These are phyloP conservation scores for Trematocara variabile DNA, from an alignment of 2,113 vertebrate genomes.

Conservation along the genomic window DNA sequence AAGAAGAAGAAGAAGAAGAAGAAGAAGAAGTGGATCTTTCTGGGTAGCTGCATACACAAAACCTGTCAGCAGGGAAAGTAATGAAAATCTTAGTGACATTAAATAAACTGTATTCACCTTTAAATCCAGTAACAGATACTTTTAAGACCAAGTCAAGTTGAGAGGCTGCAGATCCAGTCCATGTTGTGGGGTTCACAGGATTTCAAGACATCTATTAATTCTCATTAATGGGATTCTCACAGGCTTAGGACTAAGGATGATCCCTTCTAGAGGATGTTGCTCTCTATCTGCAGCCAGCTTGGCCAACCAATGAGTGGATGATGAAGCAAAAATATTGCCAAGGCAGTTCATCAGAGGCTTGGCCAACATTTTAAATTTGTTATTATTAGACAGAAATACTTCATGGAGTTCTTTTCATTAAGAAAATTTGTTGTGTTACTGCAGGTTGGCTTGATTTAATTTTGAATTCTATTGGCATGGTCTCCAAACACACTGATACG, in stretches of 20 bases:
- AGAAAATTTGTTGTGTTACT: slow-evolving; percentile 26
- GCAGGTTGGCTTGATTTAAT: slow-evolving; percentile 12
- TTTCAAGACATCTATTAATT: slow-evolving; percentile 55
- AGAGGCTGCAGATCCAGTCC: slow-evolving; percentile 34
- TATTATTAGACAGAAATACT: slow-evolving; percentile 34
- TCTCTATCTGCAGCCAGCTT: slow-evolving; percentile 22
- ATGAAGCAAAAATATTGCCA: slow-evolving; percentile 45
- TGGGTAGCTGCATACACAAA: background rate
- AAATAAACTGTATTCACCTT: slow-evolving; percentile 7
- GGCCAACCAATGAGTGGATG: slow-evolving; percentile 27
- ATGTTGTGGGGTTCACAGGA: slow-evolving; percentile 22
- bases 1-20: background rate
- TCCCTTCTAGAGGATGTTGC: slow-evolving; percentile 5
- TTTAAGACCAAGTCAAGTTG: slow-evolving; percentile 27
- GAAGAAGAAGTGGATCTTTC: background rate
- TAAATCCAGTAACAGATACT: slow-evolving; percentile 29
- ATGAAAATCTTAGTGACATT: background rate
- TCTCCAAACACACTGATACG: background rate
- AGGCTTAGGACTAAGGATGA: slow-evolving; percentile 39
- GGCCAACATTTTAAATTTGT: slow-evolving; percentile 22
- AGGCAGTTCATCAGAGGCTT: slow-evolving; percentile 14
- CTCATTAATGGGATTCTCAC: slow-evolving; percentile 52
- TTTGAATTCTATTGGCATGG: background rate
- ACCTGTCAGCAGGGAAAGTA: background rate
- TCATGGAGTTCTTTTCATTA: slow-evolving; percentile 36